Base-by-base conservation (phyloP, 2,888 invertebrate genomes). In the Dermolepida albohirtum region DNA sequence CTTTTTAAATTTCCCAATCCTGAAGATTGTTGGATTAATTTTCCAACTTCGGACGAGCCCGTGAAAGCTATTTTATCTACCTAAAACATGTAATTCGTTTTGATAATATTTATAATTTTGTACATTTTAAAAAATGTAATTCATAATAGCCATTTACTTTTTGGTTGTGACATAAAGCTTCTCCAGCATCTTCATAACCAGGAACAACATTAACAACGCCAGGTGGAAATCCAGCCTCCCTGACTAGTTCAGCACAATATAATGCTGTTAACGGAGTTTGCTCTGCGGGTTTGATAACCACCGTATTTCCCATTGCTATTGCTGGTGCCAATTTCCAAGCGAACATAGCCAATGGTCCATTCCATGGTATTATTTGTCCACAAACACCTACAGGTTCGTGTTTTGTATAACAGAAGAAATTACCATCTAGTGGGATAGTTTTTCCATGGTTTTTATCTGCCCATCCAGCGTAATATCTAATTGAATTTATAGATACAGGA, bases 41-140 rank as follows among this genome's bases (percentile, higher is more conserved):
- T 90, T 52, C 97, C 97, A 14, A 97, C 92, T 82, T 95, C 90
- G 0, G 92, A 93, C 0, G 93, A 93, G 1, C 93, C 97, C n/a
- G 97, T 97, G 80, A 98, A 97, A 0, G 97, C 96, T n/a, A 97
- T 89, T 84, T 96, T 96, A 78, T 96, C 92, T 1, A 96, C 91
- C 77, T 91, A 59, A 47, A 47, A 47, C 10, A 14, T 14, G 1
- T 47, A 16, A 14, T 0, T n/a, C n/a, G n/a, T n/a, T 4, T 22
- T 14, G 5, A 22, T 22, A 22, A 2, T 22, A 22, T 2, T 44
- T 44, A 14, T 1, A 4, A 14, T 44, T 44, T 12, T 44, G n/a
- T 16, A n/a, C 12, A 44, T n/a, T 1, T 14, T 12, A n/a, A 41
- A n/a, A 41, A 5, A 2, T 34, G 10, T 34, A 47, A 47, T 14